Percentiles rank a stretch among this genome's conserved stretches.
These are phyloP conservation scores for Lycia hirtaria DNA, from an alignment of 2,888 invertebrate species.

Conservation along the genomic window DNA sequence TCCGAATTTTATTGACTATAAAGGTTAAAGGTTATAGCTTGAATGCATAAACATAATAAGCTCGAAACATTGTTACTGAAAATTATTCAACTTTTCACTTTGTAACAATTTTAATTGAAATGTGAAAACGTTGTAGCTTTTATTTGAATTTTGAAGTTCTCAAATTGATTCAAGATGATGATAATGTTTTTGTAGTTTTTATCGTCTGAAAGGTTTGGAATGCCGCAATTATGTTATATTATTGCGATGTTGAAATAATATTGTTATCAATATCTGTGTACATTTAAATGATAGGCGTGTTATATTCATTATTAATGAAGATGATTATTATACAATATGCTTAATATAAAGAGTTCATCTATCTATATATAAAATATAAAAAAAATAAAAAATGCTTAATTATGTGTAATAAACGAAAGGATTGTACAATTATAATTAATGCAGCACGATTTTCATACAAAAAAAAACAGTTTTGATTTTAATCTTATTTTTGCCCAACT, in stretches of 20 bases:
- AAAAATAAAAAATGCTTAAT: too few relatives aligned
- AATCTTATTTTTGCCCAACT: too few relatives aligned
- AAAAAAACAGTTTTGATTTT: too few relatives aligned
- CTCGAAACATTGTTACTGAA: slow-evolving; percentile 34
- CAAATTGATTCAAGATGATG: slow-evolving; percentile 7
- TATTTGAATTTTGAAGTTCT: slow-evolving; percentile 2
- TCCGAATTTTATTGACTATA: slow-evolving; percentile 37
- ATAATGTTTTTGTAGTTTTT: slow-evolving; percentile 1
- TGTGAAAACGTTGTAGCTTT: slow-evolving; percentile 13
- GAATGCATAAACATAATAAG: slow-evolving; percentile 32
- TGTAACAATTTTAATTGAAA: slow-evolving; percentile 34
- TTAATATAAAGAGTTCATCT: too few relatives aligned
- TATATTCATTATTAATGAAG: too few relatives aligned
- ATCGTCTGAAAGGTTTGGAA: neutral
- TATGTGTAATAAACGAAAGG: too few relatives aligned
- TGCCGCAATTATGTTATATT: neutral
- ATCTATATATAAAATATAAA: too few relatives aligned
- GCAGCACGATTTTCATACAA: too few relatives aligned
- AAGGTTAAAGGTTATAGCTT: slow-evolving; percentile 32
- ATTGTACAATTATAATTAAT: too few relatives aligned
- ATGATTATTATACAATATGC: too few relatives aligned
- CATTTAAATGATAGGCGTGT: too few relatives aligned
- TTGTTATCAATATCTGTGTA: too few relatives aligned
- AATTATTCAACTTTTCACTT: slow-evolving; percentile 24
- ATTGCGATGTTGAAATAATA: neutral